Evolutionary conservation across 1,140 invertebrate species (phyloP).

Genomic region (Neomicropteryx cornuta): DNA sequence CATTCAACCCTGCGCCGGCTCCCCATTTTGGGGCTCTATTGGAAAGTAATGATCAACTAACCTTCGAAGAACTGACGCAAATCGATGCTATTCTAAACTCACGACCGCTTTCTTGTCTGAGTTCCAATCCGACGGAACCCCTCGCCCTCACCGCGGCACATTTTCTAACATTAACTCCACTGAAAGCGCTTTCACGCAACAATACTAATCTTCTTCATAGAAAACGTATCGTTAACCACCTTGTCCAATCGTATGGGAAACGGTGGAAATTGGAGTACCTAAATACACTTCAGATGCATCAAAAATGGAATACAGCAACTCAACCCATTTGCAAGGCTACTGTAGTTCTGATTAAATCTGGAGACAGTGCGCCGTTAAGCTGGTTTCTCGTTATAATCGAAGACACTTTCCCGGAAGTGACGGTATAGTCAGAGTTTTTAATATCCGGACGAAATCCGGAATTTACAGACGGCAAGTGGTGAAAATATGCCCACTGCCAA

Average conservation of each 20-base stretch:
- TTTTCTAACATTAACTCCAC: constrained; percentile 22
- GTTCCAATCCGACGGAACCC: constrained; percentile 17
- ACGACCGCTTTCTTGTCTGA: constrained; percentile 17
- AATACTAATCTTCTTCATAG: constrained; percentile 4
- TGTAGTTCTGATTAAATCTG: constrained; percentile 16
- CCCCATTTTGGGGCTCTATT: constrained; percentile 18
- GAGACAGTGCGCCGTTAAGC: constrained; percentile 14
- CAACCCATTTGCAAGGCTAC: constrained; percentile 7
- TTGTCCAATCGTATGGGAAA: constrained; percentile 13
- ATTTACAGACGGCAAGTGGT: background rate
- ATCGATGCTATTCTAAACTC: constrained; percentile 22
- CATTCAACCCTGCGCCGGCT: constrained; percentile 15
- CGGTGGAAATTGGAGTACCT: constrained; percentile 13
- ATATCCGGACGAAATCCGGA: background rate
- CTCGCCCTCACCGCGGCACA: constrained; percentile 24
- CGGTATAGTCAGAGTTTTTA: constrained; percentile 6
- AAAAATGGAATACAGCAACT: constrained; percentile 9
- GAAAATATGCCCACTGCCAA: background rate
- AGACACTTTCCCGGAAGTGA: constrained; percentile 16
- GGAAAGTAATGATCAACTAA: constrained; percentile 14
- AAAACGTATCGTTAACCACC: constrained; percentile 4
- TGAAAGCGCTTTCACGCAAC: constrained; percentile 7
- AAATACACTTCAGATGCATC: constrained; percentile 5
- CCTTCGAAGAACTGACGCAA: constrained; percentile 17
- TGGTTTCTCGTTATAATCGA: constrained; percentile 19